phyloP scores from a whole-genome alignment of 2,888 invertebrate genomes.

The Perizoma flavofasciatum region DNA sequence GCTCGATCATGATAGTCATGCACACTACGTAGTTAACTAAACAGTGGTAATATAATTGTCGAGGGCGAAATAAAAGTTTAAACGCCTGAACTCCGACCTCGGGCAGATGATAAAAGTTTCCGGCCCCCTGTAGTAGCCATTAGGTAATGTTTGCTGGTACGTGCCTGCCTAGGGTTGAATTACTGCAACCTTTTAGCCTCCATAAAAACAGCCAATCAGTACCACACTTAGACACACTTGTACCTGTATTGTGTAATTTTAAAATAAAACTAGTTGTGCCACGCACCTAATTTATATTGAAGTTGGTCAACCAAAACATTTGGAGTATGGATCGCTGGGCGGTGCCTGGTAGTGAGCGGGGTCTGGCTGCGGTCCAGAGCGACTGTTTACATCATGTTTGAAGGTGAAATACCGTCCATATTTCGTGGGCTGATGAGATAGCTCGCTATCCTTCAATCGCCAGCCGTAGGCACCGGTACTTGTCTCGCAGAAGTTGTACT shows the following conservation, averaged over 20 bases:
- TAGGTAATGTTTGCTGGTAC: conserved; percentile 51
- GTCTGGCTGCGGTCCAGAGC: conserved; percentile 44
- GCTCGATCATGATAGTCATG: too few relatives aligned
- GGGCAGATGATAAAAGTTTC: conserved; percentile 64
- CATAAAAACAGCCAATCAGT: conserved; percentile 17
- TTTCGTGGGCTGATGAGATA: conserved; percentile 9
- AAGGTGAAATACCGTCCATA: conserved; percentile 28
- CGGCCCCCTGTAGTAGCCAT: conserved; percentile 45
- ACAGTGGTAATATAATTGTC: conserved; percentile 27
- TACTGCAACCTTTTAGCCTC: conserved; percentile 34
- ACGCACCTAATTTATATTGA: conserved; percentile 26
- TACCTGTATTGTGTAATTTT: background rate
- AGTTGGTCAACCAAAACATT: conserved; percentile 23
- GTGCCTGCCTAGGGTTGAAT: conserved; percentile 44
- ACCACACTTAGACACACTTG: conserved; percentile 8
- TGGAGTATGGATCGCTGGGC: conserved; percentile 19
- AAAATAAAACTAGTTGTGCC: conserved; percentile 10
- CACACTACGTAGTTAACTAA: background rate
- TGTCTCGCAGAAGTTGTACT: conserved; percentile 43
- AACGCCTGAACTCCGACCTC: conserved; percentile 44
- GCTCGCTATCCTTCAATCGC: conserved; percentile 37
- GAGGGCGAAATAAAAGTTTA: conserved; percentile 59
- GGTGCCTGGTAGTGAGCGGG: conserved; percentile 36
- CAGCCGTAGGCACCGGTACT: conserved; percentile 41
- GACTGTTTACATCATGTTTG: conserved; percentile 30